A percentile compares a stretch with the other conserved stretches of the same genome.
phyloP scores from a whole-genome alignment of 1,140 invertebrate species.

The Trachymyrmex cornetzi region DNA sequence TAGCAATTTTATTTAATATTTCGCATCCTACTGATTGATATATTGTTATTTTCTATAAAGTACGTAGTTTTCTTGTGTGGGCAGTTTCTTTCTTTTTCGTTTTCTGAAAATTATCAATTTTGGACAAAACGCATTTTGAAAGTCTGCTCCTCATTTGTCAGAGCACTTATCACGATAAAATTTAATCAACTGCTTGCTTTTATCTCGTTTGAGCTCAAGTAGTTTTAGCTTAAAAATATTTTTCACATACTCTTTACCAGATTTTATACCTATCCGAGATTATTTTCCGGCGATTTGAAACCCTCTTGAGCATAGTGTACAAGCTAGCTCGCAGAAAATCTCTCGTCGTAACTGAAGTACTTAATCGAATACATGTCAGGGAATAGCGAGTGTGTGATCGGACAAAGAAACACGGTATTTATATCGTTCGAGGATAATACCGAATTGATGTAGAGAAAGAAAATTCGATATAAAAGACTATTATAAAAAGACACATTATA shows the following conservation, averaged over 20 bases:
- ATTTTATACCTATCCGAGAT: neutral
- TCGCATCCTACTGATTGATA: too few relatives aligned
- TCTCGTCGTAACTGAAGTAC: conserved; percentile 44
- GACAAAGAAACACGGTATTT: conserved; percentile 39
- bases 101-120: too few relatives aligned
- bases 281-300: conserved; percentile 23
- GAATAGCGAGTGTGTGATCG: conserved; percentile 36
- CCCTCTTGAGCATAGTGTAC: neutral
- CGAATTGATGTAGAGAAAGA: conserved; percentile 12
- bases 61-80: too few relatives aligned
- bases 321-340: conserved; percentile 31
- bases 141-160: neutral
- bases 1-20: too few relatives aligned
- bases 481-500: neutral
- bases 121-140: too few relatives aligned
- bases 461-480: conserved; percentile 19
- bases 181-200: conserved; percentile 69
- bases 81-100: too few relatives aligned
- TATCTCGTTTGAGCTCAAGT: conserved; percentile 49
- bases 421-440: conserved; percentile 12
- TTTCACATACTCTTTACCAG: neutral
- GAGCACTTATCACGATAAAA: conserved; percentile 54
- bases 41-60: too few relatives aligned
- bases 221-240: conserved; percentile 17
- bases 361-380: conserved; percentile 68